Conservation (phyloP, 2,888 invertebrate genomes). For the Pachydiplax longipennis region DNA sequence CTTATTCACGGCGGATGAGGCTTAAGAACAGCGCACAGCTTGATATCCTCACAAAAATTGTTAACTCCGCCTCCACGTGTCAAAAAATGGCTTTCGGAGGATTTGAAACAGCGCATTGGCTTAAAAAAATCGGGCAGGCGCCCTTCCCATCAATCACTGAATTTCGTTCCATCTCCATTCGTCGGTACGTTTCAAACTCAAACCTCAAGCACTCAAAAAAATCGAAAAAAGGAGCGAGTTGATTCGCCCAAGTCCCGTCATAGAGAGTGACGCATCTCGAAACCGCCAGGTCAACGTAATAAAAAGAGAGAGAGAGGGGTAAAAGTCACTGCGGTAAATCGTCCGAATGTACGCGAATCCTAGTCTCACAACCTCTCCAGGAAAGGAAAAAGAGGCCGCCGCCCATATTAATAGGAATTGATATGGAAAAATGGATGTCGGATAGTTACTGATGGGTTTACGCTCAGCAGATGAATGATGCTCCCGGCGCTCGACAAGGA, state of each 20-base stretch:
- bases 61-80: no score
- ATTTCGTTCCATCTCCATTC: neutral
- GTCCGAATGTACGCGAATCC: neutral
- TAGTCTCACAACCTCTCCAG: neutral
- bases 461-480: neutral
- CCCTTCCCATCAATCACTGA: neutral
- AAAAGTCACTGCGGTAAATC: neutral
- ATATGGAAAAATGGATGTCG: neutral
- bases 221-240: neutral
- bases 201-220: neutral
- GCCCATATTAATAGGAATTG: neutral
- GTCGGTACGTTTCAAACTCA: neutral
- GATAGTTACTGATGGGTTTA: slow-evolving; percentile 12
- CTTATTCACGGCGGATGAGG: no score
- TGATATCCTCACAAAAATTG: no score
- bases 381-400: neutral
- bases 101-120: no score
- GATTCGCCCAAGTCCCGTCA: neutral
- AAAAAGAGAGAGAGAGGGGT: neutral
- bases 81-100: no score
- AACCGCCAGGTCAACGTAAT: neutral
- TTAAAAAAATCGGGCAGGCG: neutral
- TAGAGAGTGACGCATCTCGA: neutral
- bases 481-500: neutral
- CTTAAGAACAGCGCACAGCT: no score